Evolutionary conservation across 2,797 vertebrate genomes (phyloP), one percentile per base, ranked within the genome.

Genomic region (Takifugu rubripes): DNA sequence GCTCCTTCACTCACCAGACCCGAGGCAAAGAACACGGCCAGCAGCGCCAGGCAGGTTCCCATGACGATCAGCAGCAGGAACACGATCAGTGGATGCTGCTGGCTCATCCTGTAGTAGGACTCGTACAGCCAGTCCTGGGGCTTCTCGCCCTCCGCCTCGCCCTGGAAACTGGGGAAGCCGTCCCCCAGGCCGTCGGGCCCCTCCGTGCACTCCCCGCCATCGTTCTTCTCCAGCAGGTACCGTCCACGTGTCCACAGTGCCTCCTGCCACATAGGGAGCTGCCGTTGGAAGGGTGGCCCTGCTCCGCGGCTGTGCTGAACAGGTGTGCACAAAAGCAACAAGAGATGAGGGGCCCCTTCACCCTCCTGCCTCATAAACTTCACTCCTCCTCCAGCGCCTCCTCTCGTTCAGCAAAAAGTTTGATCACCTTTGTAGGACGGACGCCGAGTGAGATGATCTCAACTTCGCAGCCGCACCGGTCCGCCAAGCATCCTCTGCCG

Each of bases 91-190:
- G 96, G 96, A 91, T 98, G 96, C 93, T 98, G 96, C 90, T 98
- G 96, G 96, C 95, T 98, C 95, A 98, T 96, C 75, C 96, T 90
- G 88, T 95, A 98, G 92, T 98, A 97, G 54, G 86, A 97, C 92
- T 97, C 94, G 33, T 98, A 98, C 10, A 96, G 93, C 95, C 96
- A 96, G 93, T 97, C 96, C 79, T 93, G 93, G 75, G 93, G 90
- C 85, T 93, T 94, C 83, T 87, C 83, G 2, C 49, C 79, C 49
- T 81, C 83, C 21, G 68, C 44, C 53, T 85, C 88, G 0, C 75
- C 55, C 75, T 78, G 84, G 68, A 83, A 81, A 26, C 84, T 81
- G 5, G 72, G 66, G 50, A 64, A 68, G 21, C 75, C 80, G 1
- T 87, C 87, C 2, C 71, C 84, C 60, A 76, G 65, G 69, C 59